A percentile compares a stretch with the other conserved stretches of the same genome.
Conservation (phyloP, 1,140 invertebrate genomes). For the Eulimnadia texana region DNA sequence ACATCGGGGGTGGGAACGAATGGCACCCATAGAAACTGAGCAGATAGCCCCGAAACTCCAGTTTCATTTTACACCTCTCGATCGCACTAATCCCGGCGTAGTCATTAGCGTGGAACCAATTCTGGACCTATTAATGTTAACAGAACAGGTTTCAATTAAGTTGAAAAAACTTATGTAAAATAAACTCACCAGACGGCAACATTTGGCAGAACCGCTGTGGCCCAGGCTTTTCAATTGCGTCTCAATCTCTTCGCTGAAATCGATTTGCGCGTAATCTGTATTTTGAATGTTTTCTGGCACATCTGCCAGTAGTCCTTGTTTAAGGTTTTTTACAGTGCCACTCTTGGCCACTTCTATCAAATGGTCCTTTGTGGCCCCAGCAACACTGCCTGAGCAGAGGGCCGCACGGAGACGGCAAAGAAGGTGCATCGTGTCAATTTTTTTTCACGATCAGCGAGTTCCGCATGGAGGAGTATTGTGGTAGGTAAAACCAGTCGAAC, state of each 20-base stretch:
- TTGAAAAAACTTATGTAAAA: neutral
- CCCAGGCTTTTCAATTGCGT: neutral
- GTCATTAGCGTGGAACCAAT: neutral
- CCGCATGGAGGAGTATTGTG: neutral
- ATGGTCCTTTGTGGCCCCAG: neutral
- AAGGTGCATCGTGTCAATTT: neutral
- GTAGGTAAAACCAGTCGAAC: neutral
- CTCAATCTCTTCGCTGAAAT: neutral
- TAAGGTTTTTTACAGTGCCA: neutral
- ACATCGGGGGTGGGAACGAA: neutral
- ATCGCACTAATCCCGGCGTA: neutral
- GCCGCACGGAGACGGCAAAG: neutral
- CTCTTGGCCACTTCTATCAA: neutral
- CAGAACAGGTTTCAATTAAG: neutral
- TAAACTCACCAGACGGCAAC: neutral
- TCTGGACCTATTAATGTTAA: neutral
- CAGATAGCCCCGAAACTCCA: neutral
- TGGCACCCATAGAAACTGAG: neutral
- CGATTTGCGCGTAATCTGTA: neutral
- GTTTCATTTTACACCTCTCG: neutral
- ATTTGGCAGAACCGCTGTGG: neutral
- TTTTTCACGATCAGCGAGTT: neutral
- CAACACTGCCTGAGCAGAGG: neutral
- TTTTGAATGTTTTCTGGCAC: neutral
- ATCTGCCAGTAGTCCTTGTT: neutral